Base-by-base conservation (phyloP, 1,140 invertebrate genomes). In the Pissodes strobi region DNA sequence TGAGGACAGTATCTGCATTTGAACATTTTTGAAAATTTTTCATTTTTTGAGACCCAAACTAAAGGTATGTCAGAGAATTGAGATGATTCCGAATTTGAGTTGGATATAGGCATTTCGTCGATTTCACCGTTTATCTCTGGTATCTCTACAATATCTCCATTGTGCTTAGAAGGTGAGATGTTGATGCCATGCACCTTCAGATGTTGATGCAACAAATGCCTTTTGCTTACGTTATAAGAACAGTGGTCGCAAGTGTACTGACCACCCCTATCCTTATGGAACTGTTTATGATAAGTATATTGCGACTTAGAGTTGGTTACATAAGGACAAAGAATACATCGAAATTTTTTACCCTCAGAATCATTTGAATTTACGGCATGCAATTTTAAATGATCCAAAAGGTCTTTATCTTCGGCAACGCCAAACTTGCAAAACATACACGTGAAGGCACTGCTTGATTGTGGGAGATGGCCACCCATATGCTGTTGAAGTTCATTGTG, bases 1-100 rank as follows among this genome's bases (percentile, higher is more conserved):
- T 92, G 91, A 0, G 93, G 92, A 77, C 93, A 94, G 72, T 86
- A 89, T 23, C 89, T 82, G 74, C 92, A 95, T 73, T 92, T 92
- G 69, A 90, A 89, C 86, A 95, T 91, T 78, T 93, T 93, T 8
- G 86, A 84, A 59, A 92, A 87, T 9, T 86, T 85, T 15, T 88
- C 88, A 64, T 84, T 84, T 4, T 83, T 84, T 0, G 87, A 87
- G 0, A 90, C 88, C 87, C 89, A 91, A 1, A 91, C 88, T 38
- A 87, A 79, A 0, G 88, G 88, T 72, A 85, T 81, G 74, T 85
- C 80, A 48, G 78, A 61, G 37, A 73, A 72, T 25, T 70, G 67
- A 53, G 74, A 67, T 12, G 62, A 57, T 27, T 75, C 71, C 8
- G 69, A 53, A 18, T 51, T 51, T 6, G 70, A 53, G 13, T 51